Evolutionary conservation across 2,888 invertebrate genomes (phyloP).

Genomic region (Himalopsyche tibetana): DNA sequence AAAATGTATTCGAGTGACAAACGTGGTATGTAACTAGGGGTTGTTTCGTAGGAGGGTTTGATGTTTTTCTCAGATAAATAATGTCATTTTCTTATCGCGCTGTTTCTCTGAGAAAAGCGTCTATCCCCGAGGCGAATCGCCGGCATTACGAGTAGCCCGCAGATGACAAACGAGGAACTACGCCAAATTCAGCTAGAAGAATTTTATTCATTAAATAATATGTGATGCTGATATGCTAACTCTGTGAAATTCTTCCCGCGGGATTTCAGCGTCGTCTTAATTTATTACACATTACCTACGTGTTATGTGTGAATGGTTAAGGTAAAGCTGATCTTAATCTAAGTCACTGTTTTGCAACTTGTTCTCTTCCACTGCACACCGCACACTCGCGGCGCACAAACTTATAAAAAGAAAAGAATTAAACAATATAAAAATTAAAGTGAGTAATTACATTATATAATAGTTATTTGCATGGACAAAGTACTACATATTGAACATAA

Average conservation of each 20-base stretch:
- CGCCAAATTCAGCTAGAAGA: background rate
- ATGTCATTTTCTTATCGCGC: constrained; percentile 22
- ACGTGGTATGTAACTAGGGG: constrained; percentile 15
- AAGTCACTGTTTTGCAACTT: too few relatives aligned
- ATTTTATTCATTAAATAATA: background rate
- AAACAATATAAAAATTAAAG: too few relatives aligned
- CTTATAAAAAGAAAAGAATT: too few relatives aligned
- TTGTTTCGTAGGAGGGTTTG: constrained; percentile 17
- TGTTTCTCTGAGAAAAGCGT: constrained; percentile 12
- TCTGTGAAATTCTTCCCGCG: background rate
- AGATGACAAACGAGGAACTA: background rate
- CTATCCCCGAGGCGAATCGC: constrained; percentile 11
- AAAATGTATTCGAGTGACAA: constrained; percentile 30
- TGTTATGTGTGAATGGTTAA: background rate
- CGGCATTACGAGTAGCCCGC: background rate
- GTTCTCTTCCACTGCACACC: too few relatives aligned
- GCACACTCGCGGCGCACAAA: too few relatives aligned
- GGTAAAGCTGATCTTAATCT: background rate
- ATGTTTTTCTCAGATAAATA: constrained; percentile 26
- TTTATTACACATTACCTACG: background rate
- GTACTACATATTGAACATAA: too few relatives aligned
- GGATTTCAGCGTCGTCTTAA: background rate
- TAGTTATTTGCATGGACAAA: too few relatives aligned
- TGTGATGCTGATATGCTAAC: background rate
- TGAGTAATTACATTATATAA: too few relatives aligned